Evolutionary conservation across 2,797 vertebrate genomes (phyloP).

Genomic region (Trachops cirrhosus): DNA sequence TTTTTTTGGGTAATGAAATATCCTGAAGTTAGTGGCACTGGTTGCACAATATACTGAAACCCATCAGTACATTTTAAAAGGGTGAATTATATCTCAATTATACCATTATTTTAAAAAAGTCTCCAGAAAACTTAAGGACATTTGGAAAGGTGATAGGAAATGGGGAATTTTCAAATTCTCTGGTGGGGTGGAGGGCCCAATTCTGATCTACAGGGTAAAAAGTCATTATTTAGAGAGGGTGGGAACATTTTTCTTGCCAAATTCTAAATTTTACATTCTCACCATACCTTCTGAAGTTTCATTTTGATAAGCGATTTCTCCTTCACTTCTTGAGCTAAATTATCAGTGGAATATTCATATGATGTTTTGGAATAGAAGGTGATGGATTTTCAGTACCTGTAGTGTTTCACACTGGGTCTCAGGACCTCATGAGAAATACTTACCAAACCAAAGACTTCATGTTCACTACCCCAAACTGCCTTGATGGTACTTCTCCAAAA

Average conservation of each 20-base stretch:
- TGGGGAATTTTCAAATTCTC: background rate
- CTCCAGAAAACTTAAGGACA: background rate
- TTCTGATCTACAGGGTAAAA: background rate
- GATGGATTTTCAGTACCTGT: background rate
- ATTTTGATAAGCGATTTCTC: background rate
- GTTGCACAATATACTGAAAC: background rate
- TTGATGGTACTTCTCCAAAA: background rate
- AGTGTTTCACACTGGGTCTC: background rate
- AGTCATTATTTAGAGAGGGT: background rate
- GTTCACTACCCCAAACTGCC: background rate
- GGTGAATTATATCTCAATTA: background rate
- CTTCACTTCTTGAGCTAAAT: conserved; percentile 18
- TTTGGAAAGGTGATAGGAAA: background rate
- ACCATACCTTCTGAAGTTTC: background rate
- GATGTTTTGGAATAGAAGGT: background rate
- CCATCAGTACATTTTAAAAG: background rate
- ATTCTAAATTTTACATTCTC: background rate
- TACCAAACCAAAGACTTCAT: background rate
- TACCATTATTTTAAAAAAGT: background rate
- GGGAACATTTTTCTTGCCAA: background rate
- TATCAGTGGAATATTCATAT: background rate
- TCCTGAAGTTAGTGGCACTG: background rate
- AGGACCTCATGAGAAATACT: background rate
- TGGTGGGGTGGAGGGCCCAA: background rate
- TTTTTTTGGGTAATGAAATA: background rate